Percentiles rank a stretch among this genome's conserved stretches.
Conservation (phyloP, 2,113 vertebrate species). For the Galbula dea region DNA sequence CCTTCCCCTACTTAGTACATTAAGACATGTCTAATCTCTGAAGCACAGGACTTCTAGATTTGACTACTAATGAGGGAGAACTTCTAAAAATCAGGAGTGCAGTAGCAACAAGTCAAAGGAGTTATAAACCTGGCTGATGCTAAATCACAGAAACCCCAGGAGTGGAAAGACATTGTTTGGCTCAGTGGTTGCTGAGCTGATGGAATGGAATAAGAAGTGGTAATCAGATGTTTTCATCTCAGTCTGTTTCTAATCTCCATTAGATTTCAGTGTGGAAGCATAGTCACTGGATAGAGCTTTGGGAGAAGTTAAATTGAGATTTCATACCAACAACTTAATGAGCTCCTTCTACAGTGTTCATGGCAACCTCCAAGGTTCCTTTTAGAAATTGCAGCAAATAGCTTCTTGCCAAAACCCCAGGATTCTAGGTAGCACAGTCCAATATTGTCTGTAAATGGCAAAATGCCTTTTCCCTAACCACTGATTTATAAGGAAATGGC, state of each 20-base stretch:
- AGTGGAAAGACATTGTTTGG: neutral
- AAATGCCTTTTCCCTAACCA: neutral
- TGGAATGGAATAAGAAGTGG: neutral
- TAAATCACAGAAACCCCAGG: neutral
- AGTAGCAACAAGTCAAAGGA: neutral
- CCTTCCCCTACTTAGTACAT: neutral
- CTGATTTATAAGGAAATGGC: neutral
- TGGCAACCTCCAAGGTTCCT: neutral
- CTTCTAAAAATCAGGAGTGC: neutral
- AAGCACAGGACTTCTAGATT: neutral
- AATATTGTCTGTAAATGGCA: neutral
- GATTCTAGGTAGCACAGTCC: rapidly evolving
- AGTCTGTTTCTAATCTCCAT: neutral
- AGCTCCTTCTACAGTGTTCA: rapidly evolving
- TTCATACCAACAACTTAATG: neutral
- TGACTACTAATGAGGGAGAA: neutral
- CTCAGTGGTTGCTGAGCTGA: neutral
- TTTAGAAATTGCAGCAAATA: neutral
- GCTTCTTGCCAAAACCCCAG: neutral
- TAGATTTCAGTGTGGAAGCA: neutral
- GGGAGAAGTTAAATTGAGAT: neutral
- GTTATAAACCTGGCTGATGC: neutral
- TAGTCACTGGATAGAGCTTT: neutral
- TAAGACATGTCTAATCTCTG: neutral
- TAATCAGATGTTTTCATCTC: neutral